phyloP scores from a whole-genome alignment of 2,113 vertebrate genomes.

The Neotoma lepida region DNA sequence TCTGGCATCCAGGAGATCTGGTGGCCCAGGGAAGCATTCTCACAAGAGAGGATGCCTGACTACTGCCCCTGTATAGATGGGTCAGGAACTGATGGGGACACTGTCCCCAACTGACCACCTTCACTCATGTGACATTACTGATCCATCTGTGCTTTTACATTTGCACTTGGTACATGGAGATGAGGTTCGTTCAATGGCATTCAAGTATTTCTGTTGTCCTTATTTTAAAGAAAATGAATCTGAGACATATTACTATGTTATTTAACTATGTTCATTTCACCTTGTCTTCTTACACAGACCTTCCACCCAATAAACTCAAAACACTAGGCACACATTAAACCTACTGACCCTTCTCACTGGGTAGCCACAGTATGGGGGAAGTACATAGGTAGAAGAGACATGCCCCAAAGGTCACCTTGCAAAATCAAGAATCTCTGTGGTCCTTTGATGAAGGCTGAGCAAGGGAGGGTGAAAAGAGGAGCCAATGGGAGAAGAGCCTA shows the following conservation, averaged over 20 bases:
- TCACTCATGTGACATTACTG: neutral
- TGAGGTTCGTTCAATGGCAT: neutral
- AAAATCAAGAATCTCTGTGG: neutral
- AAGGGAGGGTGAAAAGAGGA: neutral
- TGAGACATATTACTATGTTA: neutral
- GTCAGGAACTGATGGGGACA: neutral
- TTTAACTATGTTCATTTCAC: neutral
- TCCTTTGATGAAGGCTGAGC: neutral
- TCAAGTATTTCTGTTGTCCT: neutral
- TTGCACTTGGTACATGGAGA: neutral
- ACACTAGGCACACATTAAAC: neutral
- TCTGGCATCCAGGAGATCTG: neutral
- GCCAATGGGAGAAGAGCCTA: neutral
- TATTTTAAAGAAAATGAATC: neutral
- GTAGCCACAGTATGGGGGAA: neutral
- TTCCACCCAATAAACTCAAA: neutral
- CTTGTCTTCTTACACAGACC: neutral
- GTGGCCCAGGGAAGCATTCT: neutral
- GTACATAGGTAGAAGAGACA: neutral
- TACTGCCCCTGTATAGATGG: neutral
- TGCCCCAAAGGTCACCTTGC: accelerated
- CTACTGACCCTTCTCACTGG: neutral
- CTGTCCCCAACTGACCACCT: neutral
- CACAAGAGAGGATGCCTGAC: neutral
- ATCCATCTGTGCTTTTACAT: neutral